Base-by-base conservation (phyloP, 2,888 invertebrate genomes). In the Kuschelorhynchus macadamiae region DNA sequence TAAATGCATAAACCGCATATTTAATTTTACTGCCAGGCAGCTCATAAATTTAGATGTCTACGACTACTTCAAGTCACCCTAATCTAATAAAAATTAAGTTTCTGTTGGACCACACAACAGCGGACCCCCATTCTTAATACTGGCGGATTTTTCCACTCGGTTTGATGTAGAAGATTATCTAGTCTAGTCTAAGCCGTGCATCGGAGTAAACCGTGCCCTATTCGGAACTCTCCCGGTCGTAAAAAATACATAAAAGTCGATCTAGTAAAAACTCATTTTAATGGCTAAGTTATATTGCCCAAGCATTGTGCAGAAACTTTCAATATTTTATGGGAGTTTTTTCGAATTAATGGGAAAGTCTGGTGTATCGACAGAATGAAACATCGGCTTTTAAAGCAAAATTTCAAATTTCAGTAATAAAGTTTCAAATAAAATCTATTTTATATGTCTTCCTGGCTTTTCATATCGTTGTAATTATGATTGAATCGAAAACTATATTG, bases 221-320 rank as follows among this genome's bases (percentile, higher is more conserved):
- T 57, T 55, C 69, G 50, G 52, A 68, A 68, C 57, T 53, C n/a
- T n/a, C 52, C 18, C 71, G 71, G 73, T 79, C 79, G 78, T 79
- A 79, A 79, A 79, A 78, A 78, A 75, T 74, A 71, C 78, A 78
- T 79, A 79, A 79, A 79, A 79, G 76, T 76, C 79, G 78, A 79
- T 79, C 79, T 79, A 79, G 75, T 79, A 78, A 78, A 71, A 79
- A 79, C 78, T 76, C 78, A 77, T 77, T 76, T 77, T 78, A 79
- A 78, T 77, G 78, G 74, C 77, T 73, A 75, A 77, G 78, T 78
- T 78, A 77, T 78, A 78, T 77, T 79, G 76, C 77, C 74, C 72
- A 73, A 68, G 77, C 76, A 78, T 76, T 74, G 76, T 75, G 74
- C 75, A 71, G 73, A 72, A 73, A 72, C 71, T 72, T 73, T 72